Conservation (phyloP, 2,888 invertebrate genomes). For the Alloplasta piceator region DNA sequence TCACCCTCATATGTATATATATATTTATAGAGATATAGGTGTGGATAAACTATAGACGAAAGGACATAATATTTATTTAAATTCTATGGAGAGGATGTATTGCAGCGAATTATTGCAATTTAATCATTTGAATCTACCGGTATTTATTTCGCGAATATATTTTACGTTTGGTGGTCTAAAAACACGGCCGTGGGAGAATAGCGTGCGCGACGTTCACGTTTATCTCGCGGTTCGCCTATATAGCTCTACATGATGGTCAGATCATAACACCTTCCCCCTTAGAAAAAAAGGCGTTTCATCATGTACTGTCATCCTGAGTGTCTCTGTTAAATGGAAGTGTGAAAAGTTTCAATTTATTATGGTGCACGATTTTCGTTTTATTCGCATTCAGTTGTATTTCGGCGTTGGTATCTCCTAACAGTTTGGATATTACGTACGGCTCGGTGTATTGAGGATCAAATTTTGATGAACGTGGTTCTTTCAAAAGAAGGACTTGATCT, state of each 20-base stretch:
- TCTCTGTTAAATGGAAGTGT: not conserved
- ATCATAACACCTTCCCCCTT: conserved; percentile 2
- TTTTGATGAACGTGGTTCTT: too few relatives aligned
- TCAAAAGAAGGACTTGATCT: too few relatives aligned
- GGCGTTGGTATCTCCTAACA: not conserved
- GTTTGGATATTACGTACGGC: not conserved
- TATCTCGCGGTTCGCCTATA: too few relatives aligned
- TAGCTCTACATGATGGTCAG: not conserved
- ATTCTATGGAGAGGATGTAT: too few relatives aligned
- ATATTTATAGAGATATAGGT: too few relatives aligned
- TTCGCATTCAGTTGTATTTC: not conserved
- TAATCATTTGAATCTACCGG: too few relatives aligned
- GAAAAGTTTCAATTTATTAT: conserved; percentile 2
- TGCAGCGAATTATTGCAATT: too few relatives aligned
- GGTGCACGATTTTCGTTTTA: conserved; percentile 6
- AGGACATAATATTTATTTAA: too few relatives aligned
- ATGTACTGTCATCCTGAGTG: not conserved
- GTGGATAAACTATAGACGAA: too few relatives aligned
- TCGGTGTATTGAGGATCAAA: too few relatives aligned
- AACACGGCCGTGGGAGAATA: not conserved
- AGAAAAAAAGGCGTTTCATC: not conserved
- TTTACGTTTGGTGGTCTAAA: not conserved
- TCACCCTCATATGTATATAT: too few relatives aligned
- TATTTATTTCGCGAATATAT: too few relatives aligned
- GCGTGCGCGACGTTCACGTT: not conserved